Evolutionary conservation across 2,888 invertebrate species (phyloP).

Genomic region (Aricia artaxerxes): DNA sequence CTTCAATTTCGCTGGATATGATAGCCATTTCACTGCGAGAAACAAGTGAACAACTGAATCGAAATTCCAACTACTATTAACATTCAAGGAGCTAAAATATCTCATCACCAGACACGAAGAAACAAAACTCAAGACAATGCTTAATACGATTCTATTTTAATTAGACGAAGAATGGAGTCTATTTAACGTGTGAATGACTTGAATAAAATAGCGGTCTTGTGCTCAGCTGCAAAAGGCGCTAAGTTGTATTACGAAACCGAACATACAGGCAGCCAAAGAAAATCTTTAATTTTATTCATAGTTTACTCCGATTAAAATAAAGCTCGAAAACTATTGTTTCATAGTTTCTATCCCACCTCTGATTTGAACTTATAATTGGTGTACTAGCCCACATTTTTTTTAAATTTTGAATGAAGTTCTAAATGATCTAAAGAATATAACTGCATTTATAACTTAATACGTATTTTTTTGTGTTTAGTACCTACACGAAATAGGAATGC

Average conservation of each 20-base stretch:
- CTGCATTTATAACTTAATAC: too few species aligned
- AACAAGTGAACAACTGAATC: constrained; percentile 51
- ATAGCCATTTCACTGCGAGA: not conserved
- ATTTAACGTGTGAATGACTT: constrained; percentile 26
- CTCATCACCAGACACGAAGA: constrained; percentile 54
- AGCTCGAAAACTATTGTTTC: too few species aligned
- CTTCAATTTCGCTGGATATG: not conserved
- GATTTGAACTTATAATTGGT: too few species aligned
- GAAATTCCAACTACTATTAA: constrained; percentile 64
- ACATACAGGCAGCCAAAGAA: not conserved
- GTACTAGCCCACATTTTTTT: too few species aligned
- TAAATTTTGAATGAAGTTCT: too few species aligned
- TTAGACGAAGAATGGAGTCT: constrained; percentile 28
- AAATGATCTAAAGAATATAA: too few species aligned
- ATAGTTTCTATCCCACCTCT: too few species aligned
- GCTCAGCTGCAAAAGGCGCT: not conserved
- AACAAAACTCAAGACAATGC: constrained; percentile 38
- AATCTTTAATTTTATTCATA: not conserved
- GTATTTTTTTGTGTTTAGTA: too few species aligned
- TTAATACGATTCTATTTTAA: constrained; percentile 29
- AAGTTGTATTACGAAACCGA: not conserved
- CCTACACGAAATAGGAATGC: too few species aligned
- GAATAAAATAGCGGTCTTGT: not conserved
- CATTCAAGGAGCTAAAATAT: constrained; percentile 73
- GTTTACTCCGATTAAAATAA: too few species aligned